phyloP scores from a whole-genome alignment of 1,140 invertebrate genomes.

The Brachionus koreanus region DNA sequence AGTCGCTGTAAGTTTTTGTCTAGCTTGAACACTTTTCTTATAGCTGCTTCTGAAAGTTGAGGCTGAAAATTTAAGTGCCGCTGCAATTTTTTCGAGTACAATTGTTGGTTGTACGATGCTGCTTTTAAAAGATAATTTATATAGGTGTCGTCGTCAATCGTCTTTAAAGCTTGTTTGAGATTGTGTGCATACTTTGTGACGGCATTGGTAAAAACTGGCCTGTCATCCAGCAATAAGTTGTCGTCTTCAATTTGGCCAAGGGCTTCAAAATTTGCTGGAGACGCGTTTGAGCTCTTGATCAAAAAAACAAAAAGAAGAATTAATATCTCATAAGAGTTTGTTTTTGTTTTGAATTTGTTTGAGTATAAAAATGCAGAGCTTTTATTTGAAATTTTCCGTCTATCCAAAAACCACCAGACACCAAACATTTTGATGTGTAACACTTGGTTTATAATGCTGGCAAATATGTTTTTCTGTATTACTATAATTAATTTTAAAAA shows the following conservation, averaged over 20 bases:
- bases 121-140: background rate
- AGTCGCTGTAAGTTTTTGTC: conserved; percentile 40
- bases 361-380: background rate
- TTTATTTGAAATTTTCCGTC: background rate
- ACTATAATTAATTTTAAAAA: background rate
- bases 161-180: background rate
- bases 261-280: background rate
- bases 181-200: background rate
- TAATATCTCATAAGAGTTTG: background rate
- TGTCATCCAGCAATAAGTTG: background rate
- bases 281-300: background rate
- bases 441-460: background rate
- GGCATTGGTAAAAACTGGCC: background rate
- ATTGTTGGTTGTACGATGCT: background rate
- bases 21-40: conserved; percentile 23
- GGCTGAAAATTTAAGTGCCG: background rate
- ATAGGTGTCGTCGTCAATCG: background rate
- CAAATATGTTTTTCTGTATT: background rate
- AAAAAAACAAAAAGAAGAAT: background rate
- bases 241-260: background rate
- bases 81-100: conserved; percentile 15
- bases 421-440: conserved; percentile 12
- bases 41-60: background rate
- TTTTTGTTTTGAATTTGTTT: background rate
- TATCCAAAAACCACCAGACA: conserved; percentile 7